Evolutionary conservation across 1,140 invertebrate genomes (phyloP).

Genomic region (Trachymyrmex cornetzi): DNA sequence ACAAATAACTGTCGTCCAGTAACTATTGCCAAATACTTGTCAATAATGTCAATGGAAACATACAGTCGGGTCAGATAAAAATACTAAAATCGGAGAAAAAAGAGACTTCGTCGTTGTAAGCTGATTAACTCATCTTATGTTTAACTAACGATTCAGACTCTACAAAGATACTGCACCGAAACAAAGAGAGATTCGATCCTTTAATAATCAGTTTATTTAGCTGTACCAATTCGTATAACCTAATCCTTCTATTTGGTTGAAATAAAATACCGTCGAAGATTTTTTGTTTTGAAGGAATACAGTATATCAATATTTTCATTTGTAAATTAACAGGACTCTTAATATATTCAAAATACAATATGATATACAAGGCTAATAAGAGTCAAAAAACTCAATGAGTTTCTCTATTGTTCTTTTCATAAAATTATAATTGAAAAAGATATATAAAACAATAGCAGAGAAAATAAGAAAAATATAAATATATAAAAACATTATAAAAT

Average conservation of each 20-base stretch:
- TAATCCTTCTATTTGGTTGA: not conserved
- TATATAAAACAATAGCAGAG: no score
- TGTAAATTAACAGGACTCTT: no score
- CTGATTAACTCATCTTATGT: constrained; percentile 79
- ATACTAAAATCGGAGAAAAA: constrained; percentile 30
- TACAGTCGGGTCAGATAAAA: constrained; percentile 63
- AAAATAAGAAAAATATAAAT: no score
- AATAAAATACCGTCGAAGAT: not conserved
- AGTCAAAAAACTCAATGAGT: no score
- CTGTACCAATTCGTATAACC: constrained; percentile 12
- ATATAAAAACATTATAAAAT: no score
- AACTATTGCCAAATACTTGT: constrained; percentile 58
- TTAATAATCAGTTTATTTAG: constrained; percentile 66
- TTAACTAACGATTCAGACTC: constrained; percentile 68
- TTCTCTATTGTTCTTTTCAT: no score
- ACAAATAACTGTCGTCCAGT: constrained; percentile 72
- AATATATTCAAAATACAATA: no score
- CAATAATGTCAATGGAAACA: constrained; percentile 37
- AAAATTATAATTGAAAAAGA: no score
- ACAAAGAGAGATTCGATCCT: constrained; percentile 9
- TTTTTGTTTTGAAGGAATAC: not conserved
- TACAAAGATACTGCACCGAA: constrained; percentile 33
- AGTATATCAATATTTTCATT: not conserved
- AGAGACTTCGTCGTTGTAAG: constrained; percentile 72
- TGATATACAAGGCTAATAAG: no score